Base-by-base conservation (phyloP, 1,140 invertebrate genomes). In the Bombus sibiricus region DNA sequence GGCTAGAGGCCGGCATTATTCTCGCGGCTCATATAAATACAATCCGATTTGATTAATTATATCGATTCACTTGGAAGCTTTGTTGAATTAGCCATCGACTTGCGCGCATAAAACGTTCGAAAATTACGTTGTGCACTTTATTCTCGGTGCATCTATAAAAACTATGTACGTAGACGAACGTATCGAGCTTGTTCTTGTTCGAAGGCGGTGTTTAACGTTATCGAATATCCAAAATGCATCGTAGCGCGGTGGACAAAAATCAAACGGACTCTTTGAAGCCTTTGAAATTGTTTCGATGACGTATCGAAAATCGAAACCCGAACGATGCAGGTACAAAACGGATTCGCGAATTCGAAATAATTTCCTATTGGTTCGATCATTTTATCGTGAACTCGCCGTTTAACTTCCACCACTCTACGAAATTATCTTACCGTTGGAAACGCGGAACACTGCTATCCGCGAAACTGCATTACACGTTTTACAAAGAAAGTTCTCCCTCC, bases 401-500 rank as follows among this genome's bases (percentile, higher is more conserved):
- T 25, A 64, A 80, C 69, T 86, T 57, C 34, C 13, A 34, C 73
- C 62, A 37, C n/a, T 59, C 59, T 32, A 68, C 72, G 80, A 86
- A 86, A 89, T 89, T 89, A 69, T 89, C 87, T 83, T 82, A 57
- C 73, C 53, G 62, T 43, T 34, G 69, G 68, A 81, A 77, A 79
- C 71, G 32, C 41, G 13, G 13, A 18, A 22, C 15, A 41, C 71
- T n/a, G 83, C 80, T 78, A 83, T 89, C 32, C 69, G 18, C 72
- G 59, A 66, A 81, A 39, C 83, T 81, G 69, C 66, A 28, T 57
- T 39, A 77, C 81, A 79, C 83, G 53, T 86, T 85, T 89, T 86
- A 80, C 79, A 89, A 89, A 89, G 88, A 89, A 89, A 89, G 53
- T 73, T 53, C 47, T 89, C 79, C 53, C 9, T 25, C 5, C 59